Evolutionary conservation across 2,888 invertebrate genomes (phyloP).

Genomic region (Eucera pruinosa): DNA sequence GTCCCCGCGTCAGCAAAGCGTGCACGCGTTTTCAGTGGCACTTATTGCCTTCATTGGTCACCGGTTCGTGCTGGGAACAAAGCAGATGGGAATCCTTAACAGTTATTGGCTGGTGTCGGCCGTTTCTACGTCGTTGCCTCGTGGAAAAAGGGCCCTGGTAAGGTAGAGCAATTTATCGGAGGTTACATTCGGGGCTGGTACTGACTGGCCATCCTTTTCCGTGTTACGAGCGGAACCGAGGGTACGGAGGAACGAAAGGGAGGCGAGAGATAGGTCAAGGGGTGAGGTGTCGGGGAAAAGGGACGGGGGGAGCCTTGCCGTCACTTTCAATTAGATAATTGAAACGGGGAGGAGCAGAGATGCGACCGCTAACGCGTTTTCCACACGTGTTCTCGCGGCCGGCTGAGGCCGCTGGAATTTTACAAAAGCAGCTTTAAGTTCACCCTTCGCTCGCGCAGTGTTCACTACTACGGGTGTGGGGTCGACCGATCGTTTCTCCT

Average conservation of each 20-base stretch:
- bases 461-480: slow-evolving; percentile 12
- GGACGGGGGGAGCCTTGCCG: slow-evolving; percentile 48
- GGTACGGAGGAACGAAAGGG: slow-evolving; percentile 18
- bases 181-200: slow-evolving; percentile 59
- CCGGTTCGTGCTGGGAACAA: slow-evolving; percentile 74
- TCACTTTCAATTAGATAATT: slow-evolving; percentile 81
- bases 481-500: slow-evolving; percentile 58
- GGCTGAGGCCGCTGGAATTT: slow-evolving; percentile 65
- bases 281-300: slow-evolving; percentile 16
- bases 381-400: slow-evolving; percentile 67
- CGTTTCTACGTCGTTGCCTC: slow-evolving; percentile 33
- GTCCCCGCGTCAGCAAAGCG: slow-evolving; percentile 70
- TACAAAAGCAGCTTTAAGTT: slow-evolving; percentile 68
- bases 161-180: slow-evolving; percentile 67
- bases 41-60: slow-evolving; percentile 79
- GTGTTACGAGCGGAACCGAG: slow-evolving; percentile 31
- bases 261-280: slow-evolving; percentile 36
- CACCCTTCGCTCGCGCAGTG: slow-evolving; percentile 19
- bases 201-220: slow-evolving; percentile 36
- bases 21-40: slow-evolving; percentile 55
- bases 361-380: slow-evolving; percentile 55
- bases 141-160: slow-evolving; percentile 19
- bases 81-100: slow-evolving; percentile 81
- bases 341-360: slow-evolving; percentile 66
- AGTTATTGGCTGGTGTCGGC: slow-evolving; percentile 75